Evolutionary conservation across 1,140 invertebrate genomes (phyloP).

Genomic region (Drosophila yakuba): DNA sequence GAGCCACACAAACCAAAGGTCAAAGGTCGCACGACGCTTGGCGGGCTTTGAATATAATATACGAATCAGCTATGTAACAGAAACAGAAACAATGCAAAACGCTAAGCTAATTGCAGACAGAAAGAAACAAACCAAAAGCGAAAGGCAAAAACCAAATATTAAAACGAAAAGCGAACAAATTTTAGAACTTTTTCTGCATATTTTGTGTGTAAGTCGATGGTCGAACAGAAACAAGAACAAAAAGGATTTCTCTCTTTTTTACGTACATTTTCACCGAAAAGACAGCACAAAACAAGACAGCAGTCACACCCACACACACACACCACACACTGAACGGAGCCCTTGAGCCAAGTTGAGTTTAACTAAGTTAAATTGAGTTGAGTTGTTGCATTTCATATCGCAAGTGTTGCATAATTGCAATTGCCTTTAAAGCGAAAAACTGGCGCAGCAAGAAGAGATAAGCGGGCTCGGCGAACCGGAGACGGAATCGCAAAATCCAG

Average conservation of each 20-base stretch:
- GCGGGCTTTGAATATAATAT: conserved; percentile 41
- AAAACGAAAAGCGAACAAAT: conserved; percentile 39
- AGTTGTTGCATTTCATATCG: conserved; percentile 14
- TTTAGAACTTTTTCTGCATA: conserved; percentile 65
- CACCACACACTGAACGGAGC: conserved; percentile 8
- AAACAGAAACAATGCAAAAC: conserved; percentile 41
- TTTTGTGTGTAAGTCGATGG: conserved; percentile 58
- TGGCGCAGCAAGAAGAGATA: conserved; percentile 20
- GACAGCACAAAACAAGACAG: conserved; percentile 40
- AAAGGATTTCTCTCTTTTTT: conserved; percentile 50
- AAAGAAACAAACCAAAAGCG: background rate
- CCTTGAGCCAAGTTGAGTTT: conserved; percentile 4
- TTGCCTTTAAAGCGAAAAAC: too few species aligned
- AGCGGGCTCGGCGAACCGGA: conserved; percentile 3
- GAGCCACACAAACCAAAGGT: conserved; percentile 50
- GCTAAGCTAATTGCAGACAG: conserved; percentile 46
- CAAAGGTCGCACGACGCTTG: conserved; percentile 28
- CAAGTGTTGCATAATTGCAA: conserved; percentile 37
- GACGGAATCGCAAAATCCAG: conserved; percentile 5
- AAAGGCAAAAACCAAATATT: conserved; percentile 5
- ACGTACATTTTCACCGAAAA: conserved; percentile 52
- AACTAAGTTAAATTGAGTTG: background rate
- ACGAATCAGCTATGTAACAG: conserved; percentile 47
- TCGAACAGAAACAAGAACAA: conserved; percentile 11
- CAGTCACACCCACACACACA: conserved; percentile 17